Conservation (phyloP, 2,113 vertebrate genomes). For the Nesogale talazaci region DNA sequence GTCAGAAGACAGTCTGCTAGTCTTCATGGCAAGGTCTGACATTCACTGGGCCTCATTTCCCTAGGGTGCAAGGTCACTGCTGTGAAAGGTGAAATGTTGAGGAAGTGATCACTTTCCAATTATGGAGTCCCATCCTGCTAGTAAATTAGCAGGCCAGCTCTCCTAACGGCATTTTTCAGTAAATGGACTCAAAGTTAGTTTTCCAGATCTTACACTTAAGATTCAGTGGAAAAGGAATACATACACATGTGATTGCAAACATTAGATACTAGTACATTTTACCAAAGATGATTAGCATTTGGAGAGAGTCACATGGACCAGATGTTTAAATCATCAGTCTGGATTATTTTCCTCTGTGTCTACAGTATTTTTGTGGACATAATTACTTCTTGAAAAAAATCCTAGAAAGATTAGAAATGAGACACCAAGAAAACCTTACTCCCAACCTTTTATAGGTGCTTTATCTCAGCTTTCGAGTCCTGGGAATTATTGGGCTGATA, state of each 20-base stretch:
- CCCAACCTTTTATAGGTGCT: not conserved
- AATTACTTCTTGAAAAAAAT: not conserved
- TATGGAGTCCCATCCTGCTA: not conserved
- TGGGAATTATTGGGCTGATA: not conserved
- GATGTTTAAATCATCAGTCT: not conserved
- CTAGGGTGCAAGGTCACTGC: not conserved
- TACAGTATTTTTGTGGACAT: not conserved
- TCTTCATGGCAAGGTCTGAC: not conserved
- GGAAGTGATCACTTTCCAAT: not conserved
- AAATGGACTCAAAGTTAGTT: not conserved
- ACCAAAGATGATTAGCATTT: not conserved
- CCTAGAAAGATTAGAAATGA: not conserved
- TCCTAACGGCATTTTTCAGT: not conserved
- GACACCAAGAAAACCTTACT: not conserved
- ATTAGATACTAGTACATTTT: not conserved
- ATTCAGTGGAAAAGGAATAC: not conserved
- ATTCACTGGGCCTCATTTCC: not conserved
- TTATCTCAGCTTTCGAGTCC: not conserved
- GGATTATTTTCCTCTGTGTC: not conserved
- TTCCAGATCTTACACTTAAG: not conserved
- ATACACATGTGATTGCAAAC: not conserved
- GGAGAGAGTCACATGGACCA: not conserved
- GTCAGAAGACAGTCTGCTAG: not conserved
- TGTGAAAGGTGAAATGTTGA: not conserved
- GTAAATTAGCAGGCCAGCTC: not conserved